A percentile compares a stretch with the other conserved stretches of the same genome.
phyloP scores from a whole-genome alignment of 2,113 vertebrate genomes.

The Oreocharis arfaki region DNA sequence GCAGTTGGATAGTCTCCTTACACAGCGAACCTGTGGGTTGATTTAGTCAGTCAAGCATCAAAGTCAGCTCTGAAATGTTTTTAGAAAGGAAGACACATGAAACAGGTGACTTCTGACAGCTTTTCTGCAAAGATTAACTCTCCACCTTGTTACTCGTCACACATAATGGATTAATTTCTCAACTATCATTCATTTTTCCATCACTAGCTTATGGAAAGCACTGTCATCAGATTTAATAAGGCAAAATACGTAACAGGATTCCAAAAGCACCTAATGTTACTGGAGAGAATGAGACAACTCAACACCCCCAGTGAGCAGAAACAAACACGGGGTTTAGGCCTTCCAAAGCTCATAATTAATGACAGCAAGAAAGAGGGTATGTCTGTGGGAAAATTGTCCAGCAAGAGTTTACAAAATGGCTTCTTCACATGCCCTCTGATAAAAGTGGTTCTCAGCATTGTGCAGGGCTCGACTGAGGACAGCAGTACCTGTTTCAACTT shows the following conservation, averaged over 20 bases:
- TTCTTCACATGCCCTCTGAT: neutral
- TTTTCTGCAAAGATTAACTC: neutral
- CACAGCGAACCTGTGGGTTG: neutral
- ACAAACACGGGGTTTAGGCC: neutral
- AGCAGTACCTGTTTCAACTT: neutral
- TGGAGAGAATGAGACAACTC: neutral
- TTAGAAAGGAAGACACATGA: neutral
- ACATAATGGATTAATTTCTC: neutral
- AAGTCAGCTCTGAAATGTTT: neutral
- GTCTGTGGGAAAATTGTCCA: neutral
- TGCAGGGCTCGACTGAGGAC: neutral
- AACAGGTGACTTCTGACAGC: neutral
- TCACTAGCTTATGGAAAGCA: neutral
- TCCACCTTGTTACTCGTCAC: neutral
- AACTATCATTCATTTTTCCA: neutral
- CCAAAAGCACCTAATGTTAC: neutral
- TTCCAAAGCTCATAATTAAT: neutral
- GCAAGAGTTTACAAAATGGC: neutral
- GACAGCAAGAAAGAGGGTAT: neutral
- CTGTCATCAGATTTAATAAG: neutral
- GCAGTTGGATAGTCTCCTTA: neutral
- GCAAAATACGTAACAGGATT: neutral
- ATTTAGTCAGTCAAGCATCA: neutral
- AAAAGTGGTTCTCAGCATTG: neutral
- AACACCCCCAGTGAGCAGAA: neutral